Evolutionary conservation across 2,113 vertebrate species (phyloP), one percentile per base, ranked within the genome.

Genomic region (Phocoena sinus): DNA sequence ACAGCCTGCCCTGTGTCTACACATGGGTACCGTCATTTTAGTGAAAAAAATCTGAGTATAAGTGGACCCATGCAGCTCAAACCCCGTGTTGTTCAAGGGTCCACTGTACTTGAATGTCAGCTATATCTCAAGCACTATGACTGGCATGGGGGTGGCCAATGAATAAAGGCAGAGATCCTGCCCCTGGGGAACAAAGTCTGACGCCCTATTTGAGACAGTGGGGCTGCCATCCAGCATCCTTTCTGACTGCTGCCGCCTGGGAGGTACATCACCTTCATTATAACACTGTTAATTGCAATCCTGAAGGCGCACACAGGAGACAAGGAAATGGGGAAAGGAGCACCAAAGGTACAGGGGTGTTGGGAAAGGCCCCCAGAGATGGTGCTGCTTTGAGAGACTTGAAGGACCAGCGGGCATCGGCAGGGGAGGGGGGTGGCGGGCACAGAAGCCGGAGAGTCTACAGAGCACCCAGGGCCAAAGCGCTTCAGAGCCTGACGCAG

Each of bases 271-370:
- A 17, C 33, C 41, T 14, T 36, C 8, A 1, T 0, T 7, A 3
- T 18, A 21, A 15, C n/a, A 3, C 70, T 12, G 8, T 33, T 47
- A 8, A 53, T 14, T 13, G 44, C 33, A 2, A 1, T 17, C 4
- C 53, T 4, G 12, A 89, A 62, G 81, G 50, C 1, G 1, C 44
- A n/a, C 7, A 33, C 2, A 3, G 50, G 31, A 11, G 10, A 20
- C 62, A 8, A 50, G 0, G 8, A 84, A 23, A 17, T 6, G 0
- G 1, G 1, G 20, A 33, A 25, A 38, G 60, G 31, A 31, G 2
- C 11, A 14, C 8, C 4, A 2, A 6, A 14, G 33, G 47, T 15
- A 13, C 6, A 1, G 31, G 23, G 26, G 74, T 28, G 68, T 17
- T 1, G 12, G 76, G 53, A 47, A 85, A 89, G 73, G 38, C 12